Evolutionary conservation across 2,113 vertebrate genomes (phyloP).

Genomic region (Argyrosomus japonicus): DNA sequence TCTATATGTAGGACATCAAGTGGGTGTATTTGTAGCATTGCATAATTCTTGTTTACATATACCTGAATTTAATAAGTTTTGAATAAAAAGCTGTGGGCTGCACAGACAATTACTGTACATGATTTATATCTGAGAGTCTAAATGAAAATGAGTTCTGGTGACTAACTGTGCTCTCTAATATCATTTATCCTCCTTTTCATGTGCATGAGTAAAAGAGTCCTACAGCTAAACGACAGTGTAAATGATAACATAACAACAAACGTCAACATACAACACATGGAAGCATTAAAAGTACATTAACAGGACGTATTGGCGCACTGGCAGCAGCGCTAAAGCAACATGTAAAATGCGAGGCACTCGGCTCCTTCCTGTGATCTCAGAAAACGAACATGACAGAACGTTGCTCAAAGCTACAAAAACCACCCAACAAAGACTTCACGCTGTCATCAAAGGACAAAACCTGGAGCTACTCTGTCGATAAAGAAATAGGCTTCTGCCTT

Average conservation of each 20-base stretch:
- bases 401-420: slow-evolving; percentile 42
- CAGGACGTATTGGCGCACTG: neutral
- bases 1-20: slow-evolving; percentile 57
- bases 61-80: slow-evolving; percentile 38
- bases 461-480: slow-evolving; percentile 44
- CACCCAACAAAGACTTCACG: slow-evolving; percentile 44
- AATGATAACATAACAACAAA: neutral
- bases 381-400: slow-evolving; percentile 56
- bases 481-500: slow-evolving; percentile 26
- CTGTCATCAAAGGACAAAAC: slow-evolving; percentile 51
- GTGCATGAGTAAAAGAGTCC: neutral
- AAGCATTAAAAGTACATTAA: neutral
- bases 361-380: slow-evolving; percentile 42
- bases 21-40: slow-evolving; percentile 57
- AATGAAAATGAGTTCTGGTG: slow-evolving; percentile 35
- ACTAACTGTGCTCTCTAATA: slow-evolving; percentile 24
- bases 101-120: slow-evolving; percentile 28
- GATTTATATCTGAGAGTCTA: slow-evolving; percentile 37
- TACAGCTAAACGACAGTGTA: neutral
- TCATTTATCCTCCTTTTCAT: slow-evolving; percentile 16
- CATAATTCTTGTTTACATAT: slow-evolving; percentile 49
- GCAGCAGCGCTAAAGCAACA: slow-evolving; percentile 10
- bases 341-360: slow-evolving; percentile 11
- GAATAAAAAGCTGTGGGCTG: slow-evolving; percentile 42
- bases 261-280: neutral